Conservation (phyloP, 2,888 invertebrate species). For the Parasteatoda lunata region DNA sequence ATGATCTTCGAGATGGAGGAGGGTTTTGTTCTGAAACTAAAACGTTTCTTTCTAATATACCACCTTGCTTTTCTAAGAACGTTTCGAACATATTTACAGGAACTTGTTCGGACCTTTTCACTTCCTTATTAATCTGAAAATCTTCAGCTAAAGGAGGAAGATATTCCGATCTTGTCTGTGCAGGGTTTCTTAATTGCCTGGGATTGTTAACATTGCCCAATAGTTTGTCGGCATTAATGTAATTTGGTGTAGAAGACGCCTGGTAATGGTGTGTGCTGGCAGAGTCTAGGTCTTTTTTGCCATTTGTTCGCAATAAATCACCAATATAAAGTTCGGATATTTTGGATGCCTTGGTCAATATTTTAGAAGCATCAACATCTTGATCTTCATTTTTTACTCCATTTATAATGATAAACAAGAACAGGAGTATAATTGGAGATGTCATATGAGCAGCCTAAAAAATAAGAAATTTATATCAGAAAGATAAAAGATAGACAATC, state of each 20-base stretch:
- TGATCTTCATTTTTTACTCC: neutral
- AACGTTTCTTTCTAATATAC: conserved; percentile 12
- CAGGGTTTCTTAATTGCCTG: neutral
- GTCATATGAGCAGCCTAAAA: conserved; percentile 9
- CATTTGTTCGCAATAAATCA: conserved; percentile 41
- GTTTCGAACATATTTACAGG: conserved; percentile 15
- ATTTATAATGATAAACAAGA: neutral
- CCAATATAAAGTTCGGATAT: conserved; percentile 52
- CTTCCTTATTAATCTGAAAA: neutral
- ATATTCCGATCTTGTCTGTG: neutral
- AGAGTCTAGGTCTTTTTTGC: conserved; percentile 19
- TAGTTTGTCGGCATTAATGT: neutral
- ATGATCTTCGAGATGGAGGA: conserved; percentile 12
- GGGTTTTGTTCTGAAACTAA: neutral
- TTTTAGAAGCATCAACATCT: neutral
- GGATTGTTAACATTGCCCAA: neutral
- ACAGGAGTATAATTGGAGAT: neutral
- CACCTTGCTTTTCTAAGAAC: neutral
- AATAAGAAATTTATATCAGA: neutral
- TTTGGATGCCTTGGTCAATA: conserved; percentile 15
- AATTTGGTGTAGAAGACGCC: conserved; percentile 9
- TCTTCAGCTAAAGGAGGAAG: neutral
- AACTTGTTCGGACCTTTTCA: neutral
- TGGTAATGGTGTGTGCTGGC: conserved; percentile 15
- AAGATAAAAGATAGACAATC: too few relatives aligned